A percentile compares a stretch with the other conserved stretches of the same genome.
These are phyloP conservation scores for Platerodrilus igneus DNA, from an alignment of 2,888 invertebrate genomes.

Conservation along the genomic window DNA sequence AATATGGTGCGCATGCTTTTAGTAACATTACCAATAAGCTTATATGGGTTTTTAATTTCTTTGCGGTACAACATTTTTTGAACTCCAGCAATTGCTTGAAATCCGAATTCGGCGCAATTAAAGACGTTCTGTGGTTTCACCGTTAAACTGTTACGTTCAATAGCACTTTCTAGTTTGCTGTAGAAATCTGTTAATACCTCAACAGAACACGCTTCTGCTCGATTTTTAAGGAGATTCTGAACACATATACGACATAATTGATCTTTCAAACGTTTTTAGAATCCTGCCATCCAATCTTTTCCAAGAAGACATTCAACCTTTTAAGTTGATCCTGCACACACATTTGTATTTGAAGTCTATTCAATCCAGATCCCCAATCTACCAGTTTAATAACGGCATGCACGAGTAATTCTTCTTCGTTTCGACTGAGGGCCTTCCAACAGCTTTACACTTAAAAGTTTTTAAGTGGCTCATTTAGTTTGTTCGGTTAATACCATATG, in stretches of 20 bases:
- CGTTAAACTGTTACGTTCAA: neutral
- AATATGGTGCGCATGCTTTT: neutral
- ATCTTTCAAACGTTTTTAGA: neutral
- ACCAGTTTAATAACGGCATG: no score
- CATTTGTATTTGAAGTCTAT: no score
- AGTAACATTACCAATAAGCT: neutral
- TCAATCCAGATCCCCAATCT: no score
- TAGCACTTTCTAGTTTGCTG: neutral
- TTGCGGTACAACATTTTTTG: neutral
- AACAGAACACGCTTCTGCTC: neutral
- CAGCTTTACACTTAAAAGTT: no score
- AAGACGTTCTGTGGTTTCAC: neutral
- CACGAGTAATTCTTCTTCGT: no score
- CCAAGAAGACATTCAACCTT: neutral
- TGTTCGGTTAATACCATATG: no score
- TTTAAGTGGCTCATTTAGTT: no score
- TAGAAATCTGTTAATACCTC: neutral
- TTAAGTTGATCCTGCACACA: no score
- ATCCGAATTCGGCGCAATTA: neutral
- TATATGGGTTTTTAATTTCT: neutral
- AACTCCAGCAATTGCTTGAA: neutral
- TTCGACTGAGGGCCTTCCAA: no score
- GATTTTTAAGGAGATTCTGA: neutral
- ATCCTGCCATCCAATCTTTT: neutral
- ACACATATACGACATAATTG: neutral